Base-by-base conservation (phyloP, 1,140 invertebrate genomes). In the Brachionus angularis region DNA sequence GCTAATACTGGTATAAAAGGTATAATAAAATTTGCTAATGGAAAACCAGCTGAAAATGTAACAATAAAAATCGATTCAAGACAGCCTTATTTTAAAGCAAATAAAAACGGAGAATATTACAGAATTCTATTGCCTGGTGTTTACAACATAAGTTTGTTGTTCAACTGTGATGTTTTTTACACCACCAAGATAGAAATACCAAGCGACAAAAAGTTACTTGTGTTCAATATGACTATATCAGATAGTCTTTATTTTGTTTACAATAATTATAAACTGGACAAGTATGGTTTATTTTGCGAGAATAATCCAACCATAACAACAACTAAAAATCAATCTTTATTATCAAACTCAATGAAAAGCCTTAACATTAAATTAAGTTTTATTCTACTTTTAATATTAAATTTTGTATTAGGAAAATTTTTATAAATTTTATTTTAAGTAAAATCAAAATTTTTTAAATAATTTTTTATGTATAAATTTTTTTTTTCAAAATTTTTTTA, bases 11-110 rank as follows among this genome's bases (percentile, higher is more conserved):
- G 70, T 46, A 36, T 71, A n/a, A 53, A 33, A 55, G 70, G 70
- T 34, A 44, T 58, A 33, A 52, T 71, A 25, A 67, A 67, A 29
- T 67, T 67, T 50, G 62, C 46, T 47, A 67, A 67, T 49, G 62
- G 62, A 46, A 46, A 18, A 14, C 18, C 31, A 12, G 62, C 42
- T 21, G 47, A 25, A 31, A 46, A 50, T 33, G 42, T 47, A 7
- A 42, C 67, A n/a, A 29, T 70, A 12, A 42, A 25, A 25, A 39
- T 70, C 23, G 46, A 70, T 53, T 50, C 16, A 29, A 36, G 67
- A 50, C 7, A 50, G 16, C 67, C 67, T 12, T 27, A 29, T 29
- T 50, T 70, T 44, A 70, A 70, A 52, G 36, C 46, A 34, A 70
- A 50, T 10, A 29, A 50, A 42, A 36, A 42, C 27, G 64, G 64